Conservation (phyloP, 2,888 invertebrate genomes). For the Euproctis similis region DNA sequence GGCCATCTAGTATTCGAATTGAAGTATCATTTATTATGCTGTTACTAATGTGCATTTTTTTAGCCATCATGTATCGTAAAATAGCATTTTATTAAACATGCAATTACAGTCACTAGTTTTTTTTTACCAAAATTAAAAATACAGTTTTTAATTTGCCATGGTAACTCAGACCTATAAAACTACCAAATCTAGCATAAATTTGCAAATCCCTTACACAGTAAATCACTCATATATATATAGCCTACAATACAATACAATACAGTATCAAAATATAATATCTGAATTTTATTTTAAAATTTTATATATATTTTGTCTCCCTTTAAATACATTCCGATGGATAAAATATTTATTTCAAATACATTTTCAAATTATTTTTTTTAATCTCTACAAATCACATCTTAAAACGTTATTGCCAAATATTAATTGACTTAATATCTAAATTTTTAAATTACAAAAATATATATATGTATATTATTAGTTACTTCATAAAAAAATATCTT, state of each 20-base stretch:
- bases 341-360: slow-evolving; percentile 18
- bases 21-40: too few species aligned
- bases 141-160: too few species aligned
- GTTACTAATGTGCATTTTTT: too few species aligned
- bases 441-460: slow-evolving; percentile 19
- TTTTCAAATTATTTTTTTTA: slow-evolving; percentile 12
- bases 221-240: slow-evolving; percentile 24
- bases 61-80: too few species aligned
- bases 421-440: slow-evolving; percentile 51
- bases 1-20: too few species aligned
- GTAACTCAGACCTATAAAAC: too few species aligned
- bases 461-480: slow-evolving; percentile 32
- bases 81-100: too few species aligned
- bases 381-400: slow-evolving; percentile 42
- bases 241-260: slow-evolving; percentile 31
- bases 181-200: slow-evolving; percentile 39
- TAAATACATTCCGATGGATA: slow-evolving; percentile 27
- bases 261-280: slow-evolving; percentile 30
- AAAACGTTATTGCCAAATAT: slow-evolving; percentile 49
- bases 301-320: slow-evolving; percentile 15
- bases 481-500: slow-evolving; percentile 48
- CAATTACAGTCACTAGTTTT: too few species aligned
- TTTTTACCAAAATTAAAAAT: too few species aligned
- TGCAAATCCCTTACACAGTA: slow-evolving; percentile 33
- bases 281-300: slow-evolving; percentile 14